Evolutionary conservation across 2,113 vertebrate genomes (phyloP).

Genomic region (Toxotes chatareus): DNA sequence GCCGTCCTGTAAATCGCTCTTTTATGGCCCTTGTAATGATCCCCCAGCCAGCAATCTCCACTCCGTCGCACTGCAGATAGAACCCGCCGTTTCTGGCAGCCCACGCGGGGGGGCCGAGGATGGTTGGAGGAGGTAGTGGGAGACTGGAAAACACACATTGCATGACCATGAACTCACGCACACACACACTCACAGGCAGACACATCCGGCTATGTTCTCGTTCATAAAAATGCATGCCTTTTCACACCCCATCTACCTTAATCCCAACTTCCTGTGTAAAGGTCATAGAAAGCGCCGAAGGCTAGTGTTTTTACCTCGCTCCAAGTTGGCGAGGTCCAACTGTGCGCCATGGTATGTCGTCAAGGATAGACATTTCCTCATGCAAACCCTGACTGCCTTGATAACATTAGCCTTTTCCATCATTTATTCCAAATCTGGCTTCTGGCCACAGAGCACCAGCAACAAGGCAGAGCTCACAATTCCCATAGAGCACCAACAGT

Average conservation of each 20-base stretch:
- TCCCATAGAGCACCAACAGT: background rate
- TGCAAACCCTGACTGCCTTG: constrained; percentile 26
- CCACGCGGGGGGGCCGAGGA: constrained; percentile 52
- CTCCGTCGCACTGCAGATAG: constrained; percentile 86
- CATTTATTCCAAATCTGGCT: constrained; percentile 26
- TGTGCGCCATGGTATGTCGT: constrained; percentile 23
- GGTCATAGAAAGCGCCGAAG: constrained; percentile 63
- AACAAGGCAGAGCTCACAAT: background rate
- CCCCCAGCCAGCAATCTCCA: constrained; percentile 79
- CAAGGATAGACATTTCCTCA: constrained; percentile 30
- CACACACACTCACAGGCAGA: constrained; percentile 17
- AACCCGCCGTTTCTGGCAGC: constrained; percentile 62
- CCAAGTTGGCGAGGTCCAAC: constrained; percentile 31
- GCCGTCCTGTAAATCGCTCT: constrained; percentile 82
- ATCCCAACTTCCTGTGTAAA: constrained; percentile 75
- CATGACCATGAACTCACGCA: constrained; percentile 34
- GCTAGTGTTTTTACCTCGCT: constrained; percentile 60
- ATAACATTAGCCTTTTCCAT: constrained; percentile 37
- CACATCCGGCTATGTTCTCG: constrained; percentile 40
- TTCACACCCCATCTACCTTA: constrained; percentile 75
- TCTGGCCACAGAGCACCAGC: background rate
- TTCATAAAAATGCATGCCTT: constrained; percentile 72
- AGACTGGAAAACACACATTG: constrained; percentile 60
- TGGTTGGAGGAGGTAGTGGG: constrained; percentile 51
- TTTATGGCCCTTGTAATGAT: constrained; percentile 86